Evolutionary conservation across 2,113 vertebrate species (phyloP), one percentile per base, ranked within the genome.

Genomic region (Phasianus colchicus): DNA sequence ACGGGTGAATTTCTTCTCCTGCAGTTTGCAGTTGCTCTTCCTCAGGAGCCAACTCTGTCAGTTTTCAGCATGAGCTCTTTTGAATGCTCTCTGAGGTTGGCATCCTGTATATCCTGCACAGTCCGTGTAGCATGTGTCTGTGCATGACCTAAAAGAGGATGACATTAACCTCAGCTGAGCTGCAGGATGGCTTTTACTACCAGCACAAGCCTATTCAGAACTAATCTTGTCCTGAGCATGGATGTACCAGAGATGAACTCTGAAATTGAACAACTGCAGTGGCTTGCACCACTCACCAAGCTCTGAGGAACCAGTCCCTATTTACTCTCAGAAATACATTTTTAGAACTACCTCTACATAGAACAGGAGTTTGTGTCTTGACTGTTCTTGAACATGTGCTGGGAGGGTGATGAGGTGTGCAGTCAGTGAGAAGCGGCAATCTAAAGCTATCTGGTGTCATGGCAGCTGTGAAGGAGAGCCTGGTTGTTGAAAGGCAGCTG

Each of bases 51-150:
- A 72, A 9, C 18, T 83, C 57, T 55, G 13, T 29, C 0, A 0
- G 4, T 83, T 88, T 83, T 75, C 67, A 76, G 19, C 34, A 50
- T 3, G 6, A 72, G 7, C 8, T 58, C n/a, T 65, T 67, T 58
- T 14, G 25, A 57, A 63, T 1, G 0, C 5, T 42, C 29, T 60
- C 29, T 66, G 61, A 55, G 29, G 54, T 12, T 4, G 2, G 7
- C 15, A 36, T 21, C 43, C 48, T 16, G n/a, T 0, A 61, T 15
- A 45, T 21, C 38, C 48, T 21, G 48, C 0, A 65, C 12, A 18
- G 25, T 38, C 16, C 5, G 2, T 25, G 17, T 24, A 78, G n/a
- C 10, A 60, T 58, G 45, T 66, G 13, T 43, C 6, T 64, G 30
- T 70, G 61, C 34, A 6, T 29, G 32, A 10, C 57, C 21, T 10